Base-by-base conservation (phyloP, 2,113 vertebrate species). In the Oxygymnocypris stewartii region DNA sequence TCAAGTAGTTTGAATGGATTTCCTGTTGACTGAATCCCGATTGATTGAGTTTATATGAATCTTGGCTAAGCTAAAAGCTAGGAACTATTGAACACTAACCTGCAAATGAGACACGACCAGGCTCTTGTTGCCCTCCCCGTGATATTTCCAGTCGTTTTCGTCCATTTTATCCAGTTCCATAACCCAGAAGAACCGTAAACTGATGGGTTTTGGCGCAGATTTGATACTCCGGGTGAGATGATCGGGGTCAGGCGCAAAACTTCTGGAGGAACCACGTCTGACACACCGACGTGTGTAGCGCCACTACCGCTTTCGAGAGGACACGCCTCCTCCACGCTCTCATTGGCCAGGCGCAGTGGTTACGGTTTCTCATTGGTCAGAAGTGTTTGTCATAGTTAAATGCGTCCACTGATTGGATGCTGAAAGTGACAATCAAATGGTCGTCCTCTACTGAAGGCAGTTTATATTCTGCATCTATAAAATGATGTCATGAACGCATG, bases 41-140 rank as follows among this genome's bases (percentile, higher is more conserved):
- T 75, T 57, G 47, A 42, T 40, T n/a, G 71, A 85, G 83, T 80
- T n/a, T 23, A 6, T 37, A n/a, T 59, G 79, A 65, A 40, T 74
- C 37, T 28, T 57, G 42, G 88, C 88, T 51, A 82, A 42, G 86
- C 88, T 87, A 87, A 73, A 54, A 8, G 51, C 28, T 49, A 67
- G 67, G 23, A 79, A 63, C 79, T 61, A 44, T 76, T 79, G 67
- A 74, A 73, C 69, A 82, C 88, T 94, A 91, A 98, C 98, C 97
- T 98, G 97, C 71, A 96, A 92, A 89, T 99, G 97, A 54, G 96
- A 96, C 77, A 99, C 96, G 89, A 99, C 97, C 85, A 99, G 94
- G 92, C 97, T 98, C 95, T 97, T 97, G 95, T 99, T 99, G 47
- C 98, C 98, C 83, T 99, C 98, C 44, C 98, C 98, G 92, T 98